A percentile compares a stretch with the other conserved stretches of the same genome.
phyloP scores from a whole-genome alignment of 2,888 invertebrate species.

The Drosophila nigricruria region DNA sequence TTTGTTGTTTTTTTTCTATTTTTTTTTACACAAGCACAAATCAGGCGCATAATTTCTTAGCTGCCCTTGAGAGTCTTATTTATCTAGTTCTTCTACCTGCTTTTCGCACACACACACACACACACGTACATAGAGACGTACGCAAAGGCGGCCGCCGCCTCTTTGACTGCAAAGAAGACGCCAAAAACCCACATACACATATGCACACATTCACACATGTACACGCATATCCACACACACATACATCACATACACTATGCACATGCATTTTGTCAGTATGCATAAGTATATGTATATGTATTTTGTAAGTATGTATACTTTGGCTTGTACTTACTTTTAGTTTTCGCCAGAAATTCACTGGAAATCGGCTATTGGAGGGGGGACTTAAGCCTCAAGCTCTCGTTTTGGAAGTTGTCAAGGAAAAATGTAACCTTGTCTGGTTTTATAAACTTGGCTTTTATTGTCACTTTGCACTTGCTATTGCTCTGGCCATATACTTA shows the following conservation, averaged over 20 bases:
- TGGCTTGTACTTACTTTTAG: slow-evolving; percentile 60
- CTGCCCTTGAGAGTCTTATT: slow-evolving; percentile 74
- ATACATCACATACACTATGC: slow-evolving; percentile 16
- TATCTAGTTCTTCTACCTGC: slow-evolving; percentile 66
- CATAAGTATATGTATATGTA: no score
- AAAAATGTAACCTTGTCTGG: slow-evolving; percentile 54
- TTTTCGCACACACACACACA: slow-evolving; percentile 42
- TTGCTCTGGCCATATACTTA: slow-evolving; percentile 50
- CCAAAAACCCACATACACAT: slow-evolving; percentile 59
- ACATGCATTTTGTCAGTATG: slow-evolving; percentile 41
- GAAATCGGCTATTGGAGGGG: slow-evolving; percentile 49
- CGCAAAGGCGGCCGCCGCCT: slow-evolving; percentile 52
- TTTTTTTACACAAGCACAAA: slow-evolving; percentile 57
- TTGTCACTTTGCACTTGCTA: slow-evolving; percentile 38
- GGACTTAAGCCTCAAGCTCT: slow-evolving; percentile 7
- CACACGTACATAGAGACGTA: slow-evolving; percentile 13
- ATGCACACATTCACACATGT: not conserved
- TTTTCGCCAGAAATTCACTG: slow-evolving; percentile 57
- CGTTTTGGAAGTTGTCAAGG: slow-evolving; percentile 44
- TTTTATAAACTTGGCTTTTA: slow-evolving; percentile 31
- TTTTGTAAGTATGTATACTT: slow-evolving; percentile 55
- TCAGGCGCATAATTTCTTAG: slow-evolving; percentile 61
- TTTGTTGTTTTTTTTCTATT: slow-evolving; percentile 33
- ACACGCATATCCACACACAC: not conserved
- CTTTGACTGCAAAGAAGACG: slow-evolving; percentile 52